Evolutionary conservation across 2,888 invertebrate genomes (phyloP).

Genomic region (Norana najaformis): DNA sequence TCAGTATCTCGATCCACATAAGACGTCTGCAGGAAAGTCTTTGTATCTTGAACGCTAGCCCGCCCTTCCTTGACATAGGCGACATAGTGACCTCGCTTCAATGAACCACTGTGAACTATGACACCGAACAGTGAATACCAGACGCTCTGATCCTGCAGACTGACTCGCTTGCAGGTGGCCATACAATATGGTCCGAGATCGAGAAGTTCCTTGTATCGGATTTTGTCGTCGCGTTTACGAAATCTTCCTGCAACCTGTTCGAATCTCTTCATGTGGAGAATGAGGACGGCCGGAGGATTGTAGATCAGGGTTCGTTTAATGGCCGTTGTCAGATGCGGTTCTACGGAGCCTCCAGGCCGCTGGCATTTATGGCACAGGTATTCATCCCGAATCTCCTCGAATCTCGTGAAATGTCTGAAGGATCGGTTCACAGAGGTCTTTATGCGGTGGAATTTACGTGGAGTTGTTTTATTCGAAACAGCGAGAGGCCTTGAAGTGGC

Average conservation of each 20-base stretch:
- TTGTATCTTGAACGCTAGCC: background rate
- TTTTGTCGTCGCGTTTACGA: background rate
- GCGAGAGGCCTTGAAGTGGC: background rate
- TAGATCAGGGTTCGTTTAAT: background rate
- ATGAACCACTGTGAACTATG: conserved; percentile 7
- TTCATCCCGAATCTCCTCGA: background rate
- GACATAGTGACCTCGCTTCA: conserved; percentile 18
- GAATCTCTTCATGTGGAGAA: conserved; percentile 1
- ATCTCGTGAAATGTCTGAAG: conserved; percentile 6
- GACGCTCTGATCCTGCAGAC: background rate
- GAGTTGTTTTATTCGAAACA: background rate
- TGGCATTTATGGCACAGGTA: background rate
- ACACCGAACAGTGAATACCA: conserved; percentile 21
- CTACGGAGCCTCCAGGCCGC: background rate
- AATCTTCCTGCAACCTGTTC: background rate
- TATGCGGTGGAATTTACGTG: conserved; percentile 13
- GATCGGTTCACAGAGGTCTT: background rate
- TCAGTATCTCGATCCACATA: background rate
- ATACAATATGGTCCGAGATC: background rate
- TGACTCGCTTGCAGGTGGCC: background rate
- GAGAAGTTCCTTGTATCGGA: background rate
- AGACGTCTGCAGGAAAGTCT: background rate
- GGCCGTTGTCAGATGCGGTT: background rate
- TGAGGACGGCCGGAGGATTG: background rate
- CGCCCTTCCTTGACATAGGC: background rate